Evolutionary conservation across 2,113 vertebrate genomes (phyloP), one percentile per base, ranked within the genome.

Genomic region (Callaeas wilsoni): DNA sequence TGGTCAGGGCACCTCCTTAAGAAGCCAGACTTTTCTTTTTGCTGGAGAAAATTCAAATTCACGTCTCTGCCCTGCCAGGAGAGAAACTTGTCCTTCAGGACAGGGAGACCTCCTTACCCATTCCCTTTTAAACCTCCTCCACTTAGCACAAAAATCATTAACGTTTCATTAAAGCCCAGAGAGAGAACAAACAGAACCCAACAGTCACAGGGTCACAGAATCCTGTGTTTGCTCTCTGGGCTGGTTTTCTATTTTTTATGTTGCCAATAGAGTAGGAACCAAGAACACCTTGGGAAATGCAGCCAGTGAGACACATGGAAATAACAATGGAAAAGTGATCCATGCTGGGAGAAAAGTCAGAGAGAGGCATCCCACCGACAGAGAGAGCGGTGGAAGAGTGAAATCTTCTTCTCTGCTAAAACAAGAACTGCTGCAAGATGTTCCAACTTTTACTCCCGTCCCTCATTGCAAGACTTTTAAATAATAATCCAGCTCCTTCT

Each of bases 221-320:
- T 30, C 16, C 46, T 10, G 11, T 12, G 20, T 30, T 63, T 73
- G 32, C 59, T 63, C 33, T 85, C 63, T 65, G 41, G 32, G n/a
- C 26, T 84, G 55, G 70, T 56, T 59, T 70, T 81, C 88, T 77
- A 10, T 10, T 55, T 90, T 60, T 83, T 22, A 7, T 75, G 25
- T 89, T 90, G 42, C 30, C 59, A 92, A 32, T 16, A 70, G 42
- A 80, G 50, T 42, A 84, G 27, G 65, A 87, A 93, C 35, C 56
- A 84, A 79, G 83, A 96, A 92, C 83, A 95, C 76, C 79, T 93
- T 86, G 60, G 47, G 73, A 93, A 81, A 93, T 71, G 52, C 73
- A 97, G 73, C 41, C 91, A 84, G 52, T 70, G 73, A 71, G 90
- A 92, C 18, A 56, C 39, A 75, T 64, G n/a, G 67, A 79, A 92